Evolutionary conservation across 2,113 vertebrate species (phyloP).

Genomic region (Canis aureus): DNA sequence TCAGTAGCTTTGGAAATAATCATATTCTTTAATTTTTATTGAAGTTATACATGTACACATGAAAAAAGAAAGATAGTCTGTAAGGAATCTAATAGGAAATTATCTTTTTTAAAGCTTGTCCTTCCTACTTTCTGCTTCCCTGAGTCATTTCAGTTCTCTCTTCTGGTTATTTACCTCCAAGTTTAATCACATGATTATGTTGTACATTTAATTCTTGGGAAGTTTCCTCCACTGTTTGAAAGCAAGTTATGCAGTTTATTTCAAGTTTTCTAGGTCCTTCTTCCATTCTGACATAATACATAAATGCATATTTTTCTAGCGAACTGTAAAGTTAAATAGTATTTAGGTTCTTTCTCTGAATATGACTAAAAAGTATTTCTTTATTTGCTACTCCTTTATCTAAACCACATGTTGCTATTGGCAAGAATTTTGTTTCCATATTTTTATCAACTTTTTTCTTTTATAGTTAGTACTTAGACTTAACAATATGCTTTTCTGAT

Average conservation of each 20-base stretch:
- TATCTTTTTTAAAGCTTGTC: background rate
- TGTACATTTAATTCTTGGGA: slow-evolving; percentile 29
- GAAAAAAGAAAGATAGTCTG: slow-evolving; percentile 47
- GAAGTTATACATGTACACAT: background rate
- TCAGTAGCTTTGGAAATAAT: slow-evolving; percentile 1
- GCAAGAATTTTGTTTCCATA: background rate
- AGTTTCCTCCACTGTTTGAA: background rate
- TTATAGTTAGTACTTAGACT: slow-evolving; percentile 46
- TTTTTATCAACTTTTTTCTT: slow-evolving; percentile 50
- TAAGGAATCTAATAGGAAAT: slow-evolving; percentile 28
- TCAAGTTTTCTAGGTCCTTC: slow-evolving; percentile 27
- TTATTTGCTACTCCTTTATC: background rate
- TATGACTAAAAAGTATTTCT: background rate
- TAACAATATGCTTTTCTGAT: slow-evolving; percentile 32
- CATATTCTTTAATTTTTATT: slow-evolving; percentile 5
- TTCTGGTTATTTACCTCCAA: background rate
- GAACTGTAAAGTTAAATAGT: background rate
- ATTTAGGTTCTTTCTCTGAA: background rate
- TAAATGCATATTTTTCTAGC: slow-evolving; percentile 33
- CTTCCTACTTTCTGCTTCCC: background rate
- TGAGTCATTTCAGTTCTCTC: background rate
- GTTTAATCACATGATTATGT: background rate
- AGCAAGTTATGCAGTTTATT: background rate
- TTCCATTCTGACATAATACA: background rate
- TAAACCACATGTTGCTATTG: background rate